A percentile compares a stretch with the other conserved stretches of the same genome.
phyloP scores from a whole-genome alignment of 2,113 vertebrate species.

The Xenopus borealis region DNA sequence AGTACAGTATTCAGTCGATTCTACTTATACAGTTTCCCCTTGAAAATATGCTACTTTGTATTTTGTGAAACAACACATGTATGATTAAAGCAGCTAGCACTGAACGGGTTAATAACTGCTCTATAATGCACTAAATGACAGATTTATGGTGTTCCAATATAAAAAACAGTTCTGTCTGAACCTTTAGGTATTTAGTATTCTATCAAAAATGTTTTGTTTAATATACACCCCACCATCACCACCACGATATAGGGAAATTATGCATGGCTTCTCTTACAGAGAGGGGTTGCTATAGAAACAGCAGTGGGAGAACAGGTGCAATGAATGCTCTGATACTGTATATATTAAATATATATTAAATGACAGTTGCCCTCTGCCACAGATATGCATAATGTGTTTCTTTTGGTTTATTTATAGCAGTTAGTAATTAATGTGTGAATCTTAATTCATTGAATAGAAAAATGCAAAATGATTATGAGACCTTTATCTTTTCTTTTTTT shows the following conservation, averaged over 20 bases:
- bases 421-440: constrained; percentile 65
- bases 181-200: constrained; percentile 64
- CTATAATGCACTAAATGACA: not conserved
- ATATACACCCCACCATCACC: constrained; percentile 69
- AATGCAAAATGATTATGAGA: constrained; percentile 59
- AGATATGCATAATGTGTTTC: constrained; percentile 58
- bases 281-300: constrained; percentile 65
- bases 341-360: constrained; percentile 58
- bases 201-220: constrained; percentile 60
- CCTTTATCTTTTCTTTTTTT: constrained; percentile 60
- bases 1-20: too few species aligned
- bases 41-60: too few species aligned
- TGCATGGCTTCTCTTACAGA: constrained; percentile 66
- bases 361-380: constrained; percentile 69
- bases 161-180: constrained; percentile 54
- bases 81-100: too few species aligned
- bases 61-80: too few species aligned
- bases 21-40: too few species aligned
- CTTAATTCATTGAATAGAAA: constrained; percentile 54
- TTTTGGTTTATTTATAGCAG: constrained; percentile 71
- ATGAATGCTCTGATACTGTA: constrained; percentile 58
- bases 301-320: constrained; percentile 64
- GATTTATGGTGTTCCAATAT: not conserved
- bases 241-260: constrained; percentile 71
- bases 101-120: not conserved